Base-by-base conservation (phyloP, 2,888 invertebrate genomes). In the Pyrrhosoma nymphula region DNA sequence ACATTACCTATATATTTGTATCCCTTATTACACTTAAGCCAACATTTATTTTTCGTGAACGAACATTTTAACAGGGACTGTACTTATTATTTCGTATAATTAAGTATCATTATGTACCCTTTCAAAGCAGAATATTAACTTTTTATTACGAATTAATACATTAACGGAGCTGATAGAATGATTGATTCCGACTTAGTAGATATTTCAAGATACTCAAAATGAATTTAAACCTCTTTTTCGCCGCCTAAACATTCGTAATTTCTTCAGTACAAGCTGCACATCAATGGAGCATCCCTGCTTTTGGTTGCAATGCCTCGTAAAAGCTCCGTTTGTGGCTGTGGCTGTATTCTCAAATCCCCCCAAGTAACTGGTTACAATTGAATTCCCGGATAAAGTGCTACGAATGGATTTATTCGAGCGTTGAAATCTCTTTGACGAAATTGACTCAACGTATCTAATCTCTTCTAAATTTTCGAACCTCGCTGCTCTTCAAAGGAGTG, bases 341-440 rank as follows among this genome's bases (percentile, higher is more conserved):
- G 30, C 18, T 69, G 69, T 35, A 30, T 82, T 82, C 30, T n/a
- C 35, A 82, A 35, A 82, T 82, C 75, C 75, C 30, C 75, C 75
- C 75, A 82, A 82, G 75, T 82, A 30, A 82, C 75, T 35, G 75
- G 75, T 35, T 82, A 82, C 75, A 82, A 82, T 82, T 82, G 75
- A 82, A 82, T 82, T 82, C 75, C 18, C 75, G 75, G 75, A 82
- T 82, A 30, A 82, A 82, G 75, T 35, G 75, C 35, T 23, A 30
- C 30, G 35, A 82, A 82, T 82, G 35, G 75, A 82, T 82, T 82
- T 82, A 82, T 82, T 30, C 75, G 75, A 35, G 75, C 75, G 75
- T 82, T 82, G 75, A 82, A 82, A 82, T 82, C 75, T 82, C 75
- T 82, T 82, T 82, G 75, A 82, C n/a, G 75, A 82, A 82, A 82